phyloP scores from a whole-genome alignment of 2,888 invertebrate genomes.

The Thereva unica region DNA sequence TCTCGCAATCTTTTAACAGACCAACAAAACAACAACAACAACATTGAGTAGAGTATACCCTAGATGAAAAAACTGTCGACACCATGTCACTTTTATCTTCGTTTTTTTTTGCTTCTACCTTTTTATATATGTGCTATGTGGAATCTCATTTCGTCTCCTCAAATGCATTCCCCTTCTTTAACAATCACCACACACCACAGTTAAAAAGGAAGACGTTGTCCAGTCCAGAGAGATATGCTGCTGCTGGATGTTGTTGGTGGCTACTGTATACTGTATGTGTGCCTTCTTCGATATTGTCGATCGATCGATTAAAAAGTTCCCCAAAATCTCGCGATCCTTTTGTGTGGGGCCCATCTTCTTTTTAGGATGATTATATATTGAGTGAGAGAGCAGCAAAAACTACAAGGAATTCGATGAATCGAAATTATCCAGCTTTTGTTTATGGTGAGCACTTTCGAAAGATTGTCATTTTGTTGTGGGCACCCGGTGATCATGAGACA shows the following conservation, averaged over 20 bases:
- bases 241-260: no score
- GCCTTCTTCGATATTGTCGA: no score
- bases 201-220: no score
- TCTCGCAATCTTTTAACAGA: slow-evolving; percentile 2
- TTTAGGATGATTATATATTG: not conserved
- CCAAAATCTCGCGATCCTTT: not conserved
- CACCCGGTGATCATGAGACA: slow-evolving; percentile 21
- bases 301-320: no score
- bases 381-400: slow-evolving; percentile 12
- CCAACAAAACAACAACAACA: no score
- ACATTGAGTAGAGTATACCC: slow-evolving; percentile 2
- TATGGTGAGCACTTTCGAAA: slow-evolving; percentile 35
- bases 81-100: slow-evolving; percentile 8
- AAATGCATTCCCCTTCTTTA: no score
- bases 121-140: no score
- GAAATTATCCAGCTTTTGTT: slow-evolving; percentile 33
- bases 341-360: slow-evolving; percentile 13
- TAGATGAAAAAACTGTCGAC: slow-evolving; percentile 30
- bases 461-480: slow-evolving; percentile 28
- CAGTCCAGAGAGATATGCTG: no score
- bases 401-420: slow-evolving; percentile 27
- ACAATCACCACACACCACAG: no score
- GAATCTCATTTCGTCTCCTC: no score
- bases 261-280: no score
- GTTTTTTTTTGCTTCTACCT: no score